phyloP scores from a whole-genome alignment of 2,888 invertebrate genomes.

The Andrena camellia region DNA sequence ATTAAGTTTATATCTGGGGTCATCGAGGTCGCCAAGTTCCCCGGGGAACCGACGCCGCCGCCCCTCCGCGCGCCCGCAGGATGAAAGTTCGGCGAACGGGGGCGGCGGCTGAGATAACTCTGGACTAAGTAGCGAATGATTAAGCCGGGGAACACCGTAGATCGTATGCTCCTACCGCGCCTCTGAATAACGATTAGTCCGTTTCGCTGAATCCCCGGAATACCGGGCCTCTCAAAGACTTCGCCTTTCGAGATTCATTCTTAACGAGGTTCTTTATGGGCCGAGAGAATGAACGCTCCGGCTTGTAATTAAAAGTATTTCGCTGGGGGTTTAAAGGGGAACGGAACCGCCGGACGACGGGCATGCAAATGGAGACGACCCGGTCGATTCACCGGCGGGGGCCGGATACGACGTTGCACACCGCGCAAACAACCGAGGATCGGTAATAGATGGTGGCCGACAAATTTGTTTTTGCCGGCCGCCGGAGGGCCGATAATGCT shows the following conservation, averaged over 20 bases:
- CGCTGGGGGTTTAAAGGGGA: not conserved
- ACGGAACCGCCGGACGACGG: not conserved
- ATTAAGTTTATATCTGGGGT: constrained; percentile 82
- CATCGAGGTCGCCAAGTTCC: constrained; percentile 65
- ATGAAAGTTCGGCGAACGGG: constrained; percentile 57
- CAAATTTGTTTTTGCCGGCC: constrained; percentile 65
- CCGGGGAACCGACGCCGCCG: constrained; percentile 44
- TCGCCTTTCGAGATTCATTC: not conserved
- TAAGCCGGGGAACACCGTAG: constrained; percentile 55
- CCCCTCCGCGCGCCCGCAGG: constrained; percentile 33
- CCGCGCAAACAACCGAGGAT: constrained; percentile 52
- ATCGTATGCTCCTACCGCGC: constrained; percentile 37
- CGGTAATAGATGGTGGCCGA: constrained; percentile 60
- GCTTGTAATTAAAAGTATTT: constrained; percentile 5
- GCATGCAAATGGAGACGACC: not conserved
- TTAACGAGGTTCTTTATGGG: not conserved
- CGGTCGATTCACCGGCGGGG: not conserved
- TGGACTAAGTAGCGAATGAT: constrained; percentile 67
- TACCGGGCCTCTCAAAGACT: not conserved
- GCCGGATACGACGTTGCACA: constrained; percentile 2
- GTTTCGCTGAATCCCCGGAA: constrained; percentile 14
- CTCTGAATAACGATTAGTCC: constrained; percentile 49
- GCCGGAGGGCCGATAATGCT: constrained; percentile 69
- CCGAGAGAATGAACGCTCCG: not conserved
- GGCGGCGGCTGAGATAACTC: constrained; percentile 46